phyloP scores from a whole-genome alignment of 2,113 vertebrate species.

The Cephalopterus ornatus region DNA sequence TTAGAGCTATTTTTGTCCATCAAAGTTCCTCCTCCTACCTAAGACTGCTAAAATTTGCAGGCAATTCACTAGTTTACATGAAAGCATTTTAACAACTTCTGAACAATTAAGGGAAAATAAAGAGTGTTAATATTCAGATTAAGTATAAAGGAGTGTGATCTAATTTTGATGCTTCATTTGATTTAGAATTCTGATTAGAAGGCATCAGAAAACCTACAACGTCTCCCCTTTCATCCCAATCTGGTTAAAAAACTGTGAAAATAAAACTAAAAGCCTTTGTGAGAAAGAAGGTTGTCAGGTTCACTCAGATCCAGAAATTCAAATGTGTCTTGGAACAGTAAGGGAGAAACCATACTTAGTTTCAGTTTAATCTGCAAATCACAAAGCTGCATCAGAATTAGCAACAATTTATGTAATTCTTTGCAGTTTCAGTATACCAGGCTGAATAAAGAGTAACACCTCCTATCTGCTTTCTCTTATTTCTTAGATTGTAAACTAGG shows the following conservation, averaged over 20 bases:
- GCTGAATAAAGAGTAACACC: slow-evolving; percentile 27
- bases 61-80: neutral
- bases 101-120: neutral
- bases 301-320: neutral
- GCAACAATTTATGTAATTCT: slow-evolving; percentile 42
- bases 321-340: neutral
- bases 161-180: neutral
- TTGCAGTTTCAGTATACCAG: slow-evolving; percentile 21
- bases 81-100: neutral
- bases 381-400: neutral
- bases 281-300: neutral
- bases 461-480: slow-evolving; percentile 37
- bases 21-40: neutral
- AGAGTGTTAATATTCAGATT: neutral
- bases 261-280: neutral
- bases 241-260: neutral
- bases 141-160: neutral
- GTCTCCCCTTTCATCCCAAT: neutral
- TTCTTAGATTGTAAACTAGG: slow-evolving; percentile 29
- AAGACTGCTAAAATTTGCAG: neutral
- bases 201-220: neutral
- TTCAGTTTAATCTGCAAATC: slow-evolving; percentile 21
- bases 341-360: neutral
- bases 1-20: neutral
- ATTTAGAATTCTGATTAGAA: neutral